Evolutionary conservation across 2,797 vertebrate species (phyloP).

Genomic region (Eptatretus atami): DNA sequence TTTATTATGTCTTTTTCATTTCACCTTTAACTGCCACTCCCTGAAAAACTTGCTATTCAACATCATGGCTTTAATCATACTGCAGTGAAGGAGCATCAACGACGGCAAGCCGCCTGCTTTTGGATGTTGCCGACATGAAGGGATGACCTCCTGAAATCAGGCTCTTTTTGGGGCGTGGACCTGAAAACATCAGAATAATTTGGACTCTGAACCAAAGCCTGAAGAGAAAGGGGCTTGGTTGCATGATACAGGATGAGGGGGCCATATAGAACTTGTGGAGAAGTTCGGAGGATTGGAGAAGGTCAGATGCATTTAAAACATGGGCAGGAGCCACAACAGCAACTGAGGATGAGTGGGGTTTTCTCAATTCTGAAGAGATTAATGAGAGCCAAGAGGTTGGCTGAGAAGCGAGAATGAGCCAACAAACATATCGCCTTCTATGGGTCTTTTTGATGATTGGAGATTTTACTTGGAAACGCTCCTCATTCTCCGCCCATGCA

Average conservation of each 20-base stretch:
- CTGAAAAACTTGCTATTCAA: no score
- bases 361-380: slow-evolving; percentile 53
- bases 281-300: background rate
- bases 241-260: background rate
- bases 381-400: slow-evolving; percentile 47
- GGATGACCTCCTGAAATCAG: background rate
- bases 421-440: no score
- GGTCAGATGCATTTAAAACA: background rate
- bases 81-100: background rate
- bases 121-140: slow-evolving; percentile 2
- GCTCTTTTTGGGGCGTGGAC: background rate
- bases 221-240: background rate
- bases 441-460: no score
- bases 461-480: no score
- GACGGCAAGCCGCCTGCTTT: background rate
- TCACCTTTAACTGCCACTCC: no score
- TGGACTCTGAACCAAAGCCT: slow-evolving; percentile 10
- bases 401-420: slow-evolving; percentile 6
- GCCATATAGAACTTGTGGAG: background rate
- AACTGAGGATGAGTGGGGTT: slow-evolving; percentile 46
- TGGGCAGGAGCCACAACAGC: slow-evolving; percentile 8
- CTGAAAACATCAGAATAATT: slow-evolving; percentile 13
- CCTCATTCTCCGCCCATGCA: no score
- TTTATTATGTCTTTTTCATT: no score
- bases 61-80: no score